Evolutionary conservation across 1,140 invertebrate genomes (phyloP).

Genomic region (Babylonia areolata): DNA sequence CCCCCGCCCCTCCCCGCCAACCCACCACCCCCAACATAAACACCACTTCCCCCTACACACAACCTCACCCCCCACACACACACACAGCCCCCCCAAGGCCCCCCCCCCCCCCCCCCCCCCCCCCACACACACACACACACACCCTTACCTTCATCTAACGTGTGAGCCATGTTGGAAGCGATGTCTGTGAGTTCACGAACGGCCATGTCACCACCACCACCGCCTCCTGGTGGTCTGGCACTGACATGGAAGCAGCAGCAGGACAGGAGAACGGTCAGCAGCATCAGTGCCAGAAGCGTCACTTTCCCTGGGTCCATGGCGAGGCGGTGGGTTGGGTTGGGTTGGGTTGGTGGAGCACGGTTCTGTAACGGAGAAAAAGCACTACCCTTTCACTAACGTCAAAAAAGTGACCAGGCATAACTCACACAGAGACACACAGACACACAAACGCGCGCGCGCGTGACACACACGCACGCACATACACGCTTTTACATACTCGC

Average conservation of each 20-base stretch:
- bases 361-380: too few relatives aligned
- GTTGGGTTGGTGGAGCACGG: too few relatives aligned
- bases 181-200: background rate
- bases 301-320: background rate
- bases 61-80: background rate
- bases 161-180: background rate
- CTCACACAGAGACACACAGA: too few relatives aligned
- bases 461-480: background rate
- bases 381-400: background rate
- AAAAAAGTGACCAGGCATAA: background rate
- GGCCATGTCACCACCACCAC: background rate
- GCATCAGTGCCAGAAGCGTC: background rate
- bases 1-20: too few relatives aligned
- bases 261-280: background rate
- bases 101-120: too few relatives aligned
- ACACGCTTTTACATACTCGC: background rate
- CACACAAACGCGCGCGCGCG: too few relatives aligned
- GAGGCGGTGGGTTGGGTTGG: background rate
- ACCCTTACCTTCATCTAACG: background rate
- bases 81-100: background rate
- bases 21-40: too few relatives aligned
- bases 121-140: background rate
- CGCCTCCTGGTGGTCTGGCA: background rate
- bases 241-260: background rate
- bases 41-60: too few relatives aligned